These are phyloP conservation scores for Enteromius trimaculatus DNA, from an alignment of 2,797 vertebrate genomes.

Conservation along the genomic window DNA sequence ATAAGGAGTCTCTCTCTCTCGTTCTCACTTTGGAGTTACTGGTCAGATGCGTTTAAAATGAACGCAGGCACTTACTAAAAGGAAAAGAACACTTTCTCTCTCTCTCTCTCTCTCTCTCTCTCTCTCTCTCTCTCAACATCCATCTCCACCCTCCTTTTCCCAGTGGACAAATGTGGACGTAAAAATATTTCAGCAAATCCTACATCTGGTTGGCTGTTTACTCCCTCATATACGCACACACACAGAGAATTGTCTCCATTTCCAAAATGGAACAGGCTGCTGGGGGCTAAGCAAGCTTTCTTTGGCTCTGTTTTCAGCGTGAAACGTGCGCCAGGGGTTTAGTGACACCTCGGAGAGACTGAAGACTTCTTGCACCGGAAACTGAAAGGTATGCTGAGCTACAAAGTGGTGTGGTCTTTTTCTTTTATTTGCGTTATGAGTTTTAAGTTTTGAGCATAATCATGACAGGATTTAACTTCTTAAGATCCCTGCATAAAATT, in stretches of 20 bases:
- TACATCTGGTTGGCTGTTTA: slow-evolving; percentile 43
- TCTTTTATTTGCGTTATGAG: not conserved
- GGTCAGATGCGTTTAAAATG: slow-evolving; percentile 9
- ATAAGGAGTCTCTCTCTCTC: not conserved
- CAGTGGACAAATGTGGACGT: slow-evolving; percentile 28
- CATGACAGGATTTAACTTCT: not conserved
- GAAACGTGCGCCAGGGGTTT: not conserved
- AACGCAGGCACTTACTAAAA: slow-evolving; percentile 9
- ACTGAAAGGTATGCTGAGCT: slow-evolving; percentile 23
- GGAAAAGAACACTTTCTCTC: not conserved
- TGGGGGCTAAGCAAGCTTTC: slow-evolving; percentile 35
- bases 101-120: not conserved
- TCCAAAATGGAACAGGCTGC: slow-evolving; percentile 40
- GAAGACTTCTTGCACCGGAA: slow-evolving; percentile 13
- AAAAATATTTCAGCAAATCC: slow-evolving; percentile 19
- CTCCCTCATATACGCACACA: slow-evolving; percentile 22
- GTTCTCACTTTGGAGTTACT: not conserved
- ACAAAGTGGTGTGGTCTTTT: not conserved
- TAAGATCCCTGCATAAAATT: not conserved
- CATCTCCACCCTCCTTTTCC: slow-evolving; percentile 34
- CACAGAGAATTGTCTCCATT: slow-evolving; percentile 1
- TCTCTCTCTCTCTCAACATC: not conserved
- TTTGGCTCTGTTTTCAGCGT: slow-evolving; percentile 9
- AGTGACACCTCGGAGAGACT: not conserved
- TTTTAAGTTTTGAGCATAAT: not conserved